These are phyloP conservation scores for Kryptolebias ocellatus DNA, from an alignment of 2,797 vertebrate genomes.

Conservation along the genomic window DNA sequence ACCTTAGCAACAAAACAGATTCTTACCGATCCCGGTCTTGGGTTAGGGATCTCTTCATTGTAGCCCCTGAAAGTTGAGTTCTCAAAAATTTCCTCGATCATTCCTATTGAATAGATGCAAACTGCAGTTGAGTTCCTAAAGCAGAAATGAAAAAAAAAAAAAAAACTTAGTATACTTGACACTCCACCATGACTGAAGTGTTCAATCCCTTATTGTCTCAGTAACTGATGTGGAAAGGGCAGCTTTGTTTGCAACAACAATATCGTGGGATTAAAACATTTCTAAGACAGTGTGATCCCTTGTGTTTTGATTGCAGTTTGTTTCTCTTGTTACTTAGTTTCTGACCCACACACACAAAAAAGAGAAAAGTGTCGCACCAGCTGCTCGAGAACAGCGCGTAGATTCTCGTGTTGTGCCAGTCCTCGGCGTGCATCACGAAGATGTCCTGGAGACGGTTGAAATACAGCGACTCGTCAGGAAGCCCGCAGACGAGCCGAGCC, in stretches of 20 bases:
- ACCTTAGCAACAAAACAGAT: constrained; percentile 27
- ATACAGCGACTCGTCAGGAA: constrained; percentile 77
- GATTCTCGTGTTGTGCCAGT: constrained; percentile 74
- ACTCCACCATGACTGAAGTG: background rate
- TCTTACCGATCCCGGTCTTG: constrained; percentile 81
- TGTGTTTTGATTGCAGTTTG: background rate
- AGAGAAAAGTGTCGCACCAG: constrained; percentile 75
- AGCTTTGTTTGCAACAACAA: background rate
- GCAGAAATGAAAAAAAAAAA: constrained; percentile 1
- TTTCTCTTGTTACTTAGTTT: constrained; percentile 11
- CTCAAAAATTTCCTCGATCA: constrained; percentile 79
- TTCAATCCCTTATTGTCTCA: background rate
- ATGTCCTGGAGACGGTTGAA: constrained; percentile 82
- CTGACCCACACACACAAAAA: constrained; percentile 19
- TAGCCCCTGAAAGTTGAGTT: constrained; percentile 79
- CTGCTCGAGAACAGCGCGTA: constrained; percentile 85
- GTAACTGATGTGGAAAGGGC: background rate
- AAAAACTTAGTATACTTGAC: background rate
- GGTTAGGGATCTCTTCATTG: constrained; percentile 54
- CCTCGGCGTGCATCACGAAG: constrained; percentile 64
- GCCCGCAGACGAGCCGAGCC: constrained; percentile 83
- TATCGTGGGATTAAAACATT: background rate
- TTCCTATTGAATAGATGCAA: constrained; percentile 77
- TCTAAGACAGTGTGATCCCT: background rate
- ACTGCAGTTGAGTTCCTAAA: constrained; percentile 83